phyloP scores from a whole-genome alignment of 2,113 vertebrate species.

The Anoplopoma fimbria region DNA sequence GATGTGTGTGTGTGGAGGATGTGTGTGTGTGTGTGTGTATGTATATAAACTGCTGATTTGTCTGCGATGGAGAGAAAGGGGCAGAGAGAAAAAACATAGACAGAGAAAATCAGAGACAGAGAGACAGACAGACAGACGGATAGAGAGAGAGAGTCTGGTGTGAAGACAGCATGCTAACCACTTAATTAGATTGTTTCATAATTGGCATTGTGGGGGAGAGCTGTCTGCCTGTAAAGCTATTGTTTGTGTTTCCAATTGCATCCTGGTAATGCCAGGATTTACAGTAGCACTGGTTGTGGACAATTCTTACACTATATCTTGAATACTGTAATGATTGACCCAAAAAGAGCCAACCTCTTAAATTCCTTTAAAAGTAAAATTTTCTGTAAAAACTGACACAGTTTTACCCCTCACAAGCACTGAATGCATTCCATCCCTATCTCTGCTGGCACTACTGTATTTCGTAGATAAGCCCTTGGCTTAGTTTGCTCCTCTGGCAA shows the following conservation, averaged over 20 bases:
- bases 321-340: neutral
- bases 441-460: constrained; percentile 20
- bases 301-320: neutral
- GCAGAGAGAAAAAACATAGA: neutral
- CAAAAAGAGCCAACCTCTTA: neutral
- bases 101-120: neutral
- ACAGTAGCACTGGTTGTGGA: neutral
- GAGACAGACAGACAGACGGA: neutral
- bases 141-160: neutral
- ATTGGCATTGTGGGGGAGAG: constrained; percentile 31
- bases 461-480: constrained; percentile 26
- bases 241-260: constrained; percentile 32
- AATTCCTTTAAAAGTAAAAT: neutral
- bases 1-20: constrained; percentile 45
- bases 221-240: constrained; percentile 15
- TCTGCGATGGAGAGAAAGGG: constrained; percentile 7
- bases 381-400: neutral
- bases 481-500: constrained; percentile 44
- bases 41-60: constrained; percentile 1
- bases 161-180: constrained; percentile 21
- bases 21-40: constrained; percentile 21
- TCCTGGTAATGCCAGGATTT: neutral
- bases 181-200: constrained; percentile 39
- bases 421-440: neutral
- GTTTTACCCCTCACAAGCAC: neutral